These are phyloP conservation scores for Mirza zaza DNA, from an alignment of 2,113 vertebrate genomes.

Conservation along the genomic window DNA sequence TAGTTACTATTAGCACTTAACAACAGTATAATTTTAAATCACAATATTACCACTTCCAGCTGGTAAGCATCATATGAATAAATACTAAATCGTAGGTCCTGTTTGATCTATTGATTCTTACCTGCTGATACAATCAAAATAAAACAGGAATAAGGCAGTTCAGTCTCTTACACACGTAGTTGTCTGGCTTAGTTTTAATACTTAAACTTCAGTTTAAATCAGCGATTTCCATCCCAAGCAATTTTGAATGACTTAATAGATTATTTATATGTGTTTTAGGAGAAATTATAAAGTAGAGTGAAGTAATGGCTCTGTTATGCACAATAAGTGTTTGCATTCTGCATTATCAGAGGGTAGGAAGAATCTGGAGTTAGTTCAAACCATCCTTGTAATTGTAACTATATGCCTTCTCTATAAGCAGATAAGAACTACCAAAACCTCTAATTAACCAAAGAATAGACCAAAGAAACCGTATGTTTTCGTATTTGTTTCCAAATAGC, in stretches of 20 bases:
- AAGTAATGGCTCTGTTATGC: slow-evolving; percentile 41
- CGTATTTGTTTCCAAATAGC: background rate
- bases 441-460: slow-evolving; percentile 38
- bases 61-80: background rate
- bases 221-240: slow-evolving; percentile 18
- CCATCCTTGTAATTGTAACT: slow-evolving; percentile 48
- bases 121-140: slow-evolving; percentile 35
- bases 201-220: slow-evolving; percentile 28
- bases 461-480: background rate
- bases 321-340: slow-evolving; percentile 68
- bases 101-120: slow-evolving; percentile 20
- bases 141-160: background rate
- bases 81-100: background rate
- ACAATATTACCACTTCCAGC: background rate
- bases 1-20: background rate
- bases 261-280: slow-evolving; percentile 39
- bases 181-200: slow-evolving; percentile 8
- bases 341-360: slow-evolving; percentile 14
- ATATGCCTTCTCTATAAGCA: slow-evolving; percentile 24
- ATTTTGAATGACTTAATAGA: slow-evolving; percentile 37
- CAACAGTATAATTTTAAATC: background rate
- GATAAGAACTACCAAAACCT: slow-evolving; percentile 14
- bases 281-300: slow-evolving; percentile 67
- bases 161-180: background rate
- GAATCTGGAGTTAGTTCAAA: slow-evolving; percentile 65